phyloP scores from a whole-genome alignment of 2,888 invertebrate species.

The Exocentrus adspersus region DNA sequence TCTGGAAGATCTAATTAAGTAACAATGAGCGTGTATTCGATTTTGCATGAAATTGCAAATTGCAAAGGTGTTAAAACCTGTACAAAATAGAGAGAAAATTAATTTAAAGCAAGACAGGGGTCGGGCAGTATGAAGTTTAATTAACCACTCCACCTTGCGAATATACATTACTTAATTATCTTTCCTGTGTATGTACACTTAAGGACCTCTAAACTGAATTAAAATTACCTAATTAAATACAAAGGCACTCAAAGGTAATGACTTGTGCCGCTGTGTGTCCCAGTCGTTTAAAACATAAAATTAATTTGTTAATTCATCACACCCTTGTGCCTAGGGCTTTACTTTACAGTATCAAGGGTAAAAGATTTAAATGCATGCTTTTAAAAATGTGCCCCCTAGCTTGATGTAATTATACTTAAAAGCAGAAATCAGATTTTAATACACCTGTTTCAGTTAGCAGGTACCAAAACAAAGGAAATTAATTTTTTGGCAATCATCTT shows the following conservation, averaged over 20 bases:
- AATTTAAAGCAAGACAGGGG: too few relatives aligned
- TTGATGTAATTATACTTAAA: neutral
- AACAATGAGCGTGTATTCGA: too few relatives aligned
- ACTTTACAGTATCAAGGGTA: neutral
- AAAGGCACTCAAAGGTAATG: neutral
- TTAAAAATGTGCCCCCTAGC: neutral
- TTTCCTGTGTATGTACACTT: neutral
- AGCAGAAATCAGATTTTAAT: too few relatives aligned
- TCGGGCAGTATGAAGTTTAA: neutral
- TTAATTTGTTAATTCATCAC: conserved; percentile 1
- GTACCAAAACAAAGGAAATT: too few relatives aligned
- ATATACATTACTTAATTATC: conserved; percentile 1
- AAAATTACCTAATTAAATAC: conserved; percentile 1
- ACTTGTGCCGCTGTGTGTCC: neutral
- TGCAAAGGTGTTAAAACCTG: too few relatives aligned
- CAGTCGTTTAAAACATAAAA: neutral
- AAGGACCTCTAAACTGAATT: neutral
- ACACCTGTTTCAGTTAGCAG: too few relatives aligned
- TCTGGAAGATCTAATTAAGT: too few relatives aligned
- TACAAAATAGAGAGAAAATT: too few relatives aligned
- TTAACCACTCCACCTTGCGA: neutral
- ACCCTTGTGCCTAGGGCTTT: neutral
- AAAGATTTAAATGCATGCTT: neutral
- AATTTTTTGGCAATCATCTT: too few relatives aligned
- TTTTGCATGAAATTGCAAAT: too few relatives aligned